Evolutionary conservation across 2,113 vertebrate genomes (phyloP).

Genomic region (Eurypyga helias): DNA sequence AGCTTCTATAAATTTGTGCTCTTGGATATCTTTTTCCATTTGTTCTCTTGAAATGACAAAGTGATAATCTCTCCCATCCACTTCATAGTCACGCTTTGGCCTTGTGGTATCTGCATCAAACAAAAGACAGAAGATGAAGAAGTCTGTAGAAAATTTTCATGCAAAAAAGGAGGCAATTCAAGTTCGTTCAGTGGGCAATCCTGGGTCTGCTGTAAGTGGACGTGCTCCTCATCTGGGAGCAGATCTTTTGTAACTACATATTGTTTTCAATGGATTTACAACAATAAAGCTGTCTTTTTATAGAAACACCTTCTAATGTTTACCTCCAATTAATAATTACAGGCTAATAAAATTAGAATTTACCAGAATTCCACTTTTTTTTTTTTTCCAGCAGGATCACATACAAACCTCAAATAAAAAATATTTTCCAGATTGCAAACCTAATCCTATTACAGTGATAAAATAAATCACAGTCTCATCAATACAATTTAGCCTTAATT

Average conservation of each 20-base stretch:
- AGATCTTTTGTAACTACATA: background rate
- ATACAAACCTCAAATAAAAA: background rate
- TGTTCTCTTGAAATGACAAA: constrained; percentile 96
- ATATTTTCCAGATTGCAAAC: background rate
- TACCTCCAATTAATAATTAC: background rate
- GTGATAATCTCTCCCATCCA: constrained; percentile 95
- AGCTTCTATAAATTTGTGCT: constrained; percentile 99
- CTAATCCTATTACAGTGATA: background rate
- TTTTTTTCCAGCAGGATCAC: background rate
- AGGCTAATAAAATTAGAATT: background rate
- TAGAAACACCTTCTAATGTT: background rate
- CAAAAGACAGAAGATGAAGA: background rate
- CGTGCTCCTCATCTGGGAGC: background rate
- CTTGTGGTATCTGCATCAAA: constrained; percentile 90
- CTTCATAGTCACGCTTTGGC: constrained; percentile 92
- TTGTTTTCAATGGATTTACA: background rate
- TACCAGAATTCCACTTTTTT: background rate
- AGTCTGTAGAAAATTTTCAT: background rate
- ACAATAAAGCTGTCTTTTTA: background rate
- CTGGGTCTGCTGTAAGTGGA: background rate
- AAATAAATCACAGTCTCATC: background rate
- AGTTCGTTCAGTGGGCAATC: background rate
- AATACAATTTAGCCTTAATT: background rate
- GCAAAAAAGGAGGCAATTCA: background rate
- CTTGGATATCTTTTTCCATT: constrained; percentile 99